phyloP scores from a whole-genome alignment of 2,113 vertebrate genomes.

The Cyanoliseus patagonus region DNA sequence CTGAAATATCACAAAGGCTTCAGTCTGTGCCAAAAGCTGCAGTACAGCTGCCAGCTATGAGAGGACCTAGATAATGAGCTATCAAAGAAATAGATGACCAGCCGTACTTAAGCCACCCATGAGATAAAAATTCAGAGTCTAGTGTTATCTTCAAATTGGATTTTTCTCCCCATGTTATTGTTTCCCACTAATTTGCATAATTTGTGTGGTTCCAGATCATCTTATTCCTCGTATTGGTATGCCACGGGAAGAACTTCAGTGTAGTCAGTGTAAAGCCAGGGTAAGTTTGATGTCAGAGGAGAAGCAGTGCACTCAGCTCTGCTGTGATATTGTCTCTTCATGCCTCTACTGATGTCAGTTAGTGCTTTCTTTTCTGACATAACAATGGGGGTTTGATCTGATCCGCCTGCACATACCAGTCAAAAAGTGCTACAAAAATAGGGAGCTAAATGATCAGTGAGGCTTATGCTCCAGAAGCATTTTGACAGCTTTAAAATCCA shows the following conservation, averaged over 20 bases:
- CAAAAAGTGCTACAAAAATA: slow-evolving; percentile 31
- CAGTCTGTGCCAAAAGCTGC: neutral
- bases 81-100: neutral
- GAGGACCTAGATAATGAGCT: neutral
- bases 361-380: slow-evolving; percentile 26
- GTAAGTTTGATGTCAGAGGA: neutral
- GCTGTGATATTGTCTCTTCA: neutral
- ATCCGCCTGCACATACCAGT: neutral
- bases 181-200: neutral
- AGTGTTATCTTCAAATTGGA: neutral
- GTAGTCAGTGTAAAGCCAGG: neutral
- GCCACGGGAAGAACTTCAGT: neutral
- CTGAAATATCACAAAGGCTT: slow-evolving; percentile 37
- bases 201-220: neutral
- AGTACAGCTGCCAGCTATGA: neutral
- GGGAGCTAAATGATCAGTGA: slow-evolving; percentile 11
- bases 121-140: neutral
- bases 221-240: neutral
- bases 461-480: slow-evolving; percentile 1
- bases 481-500: slow-evolving; percentile 32
- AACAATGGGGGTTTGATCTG: slow-evolving; percentile 32
- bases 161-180: neutral
- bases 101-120: neutral
- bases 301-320: neutral
- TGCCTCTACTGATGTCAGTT: slow-evolving; percentile 1